These are phyloP conservation scores for Thryonomys swinderianus DNA, from an alignment of 2,113 vertebrate species.

Conservation along the genomic window DNA sequence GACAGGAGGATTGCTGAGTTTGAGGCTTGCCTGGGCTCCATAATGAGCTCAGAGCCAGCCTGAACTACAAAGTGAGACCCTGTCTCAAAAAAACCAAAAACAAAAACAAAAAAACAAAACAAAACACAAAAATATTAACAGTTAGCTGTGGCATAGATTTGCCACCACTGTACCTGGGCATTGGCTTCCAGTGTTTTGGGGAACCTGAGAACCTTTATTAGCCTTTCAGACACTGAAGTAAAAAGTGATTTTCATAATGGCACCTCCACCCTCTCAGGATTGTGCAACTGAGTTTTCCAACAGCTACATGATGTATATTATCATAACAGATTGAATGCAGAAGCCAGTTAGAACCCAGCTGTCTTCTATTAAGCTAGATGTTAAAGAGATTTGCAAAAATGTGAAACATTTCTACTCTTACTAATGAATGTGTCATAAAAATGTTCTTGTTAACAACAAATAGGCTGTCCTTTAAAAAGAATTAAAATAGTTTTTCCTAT, in stretches of 20 bases:
- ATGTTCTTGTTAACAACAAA: slow-evolving; percentile 33
- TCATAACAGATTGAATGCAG: slow-evolving; percentile 46
- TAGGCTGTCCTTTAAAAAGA: slow-evolving; percentile 35
- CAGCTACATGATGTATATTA: not conserved
- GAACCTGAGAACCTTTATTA: not conserved
- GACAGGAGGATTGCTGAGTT: too few species aligned
- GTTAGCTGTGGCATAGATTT: not conserved
- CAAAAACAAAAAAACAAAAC: too few species aligned
- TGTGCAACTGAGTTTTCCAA: not conserved
- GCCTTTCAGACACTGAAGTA: not conserved
- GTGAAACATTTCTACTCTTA: slow-evolving; percentile 42
- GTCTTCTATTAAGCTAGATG: slow-evolving; percentile 38
- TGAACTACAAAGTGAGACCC: too few species aligned
- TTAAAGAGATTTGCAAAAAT: slow-evolving; percentile 59
- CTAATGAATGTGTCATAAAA: slow-evolving; percentile 21
- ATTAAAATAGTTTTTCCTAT: not conserved
- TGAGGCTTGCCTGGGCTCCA: too few species aligned
- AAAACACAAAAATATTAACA: not conserved
- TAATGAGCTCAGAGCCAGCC: too few species aligned
- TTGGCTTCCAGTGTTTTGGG: not conserved
- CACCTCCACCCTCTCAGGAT: not conserved
- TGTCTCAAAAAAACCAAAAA: too few species aligned
- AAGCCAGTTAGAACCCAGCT: slow-evolving; percentile 20
- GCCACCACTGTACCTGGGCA: not conserved
- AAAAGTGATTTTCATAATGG: not conserved